Conservation (phyloP, 2,113 vertebrate genomes). For the Zosterops lateralis region DNA sequence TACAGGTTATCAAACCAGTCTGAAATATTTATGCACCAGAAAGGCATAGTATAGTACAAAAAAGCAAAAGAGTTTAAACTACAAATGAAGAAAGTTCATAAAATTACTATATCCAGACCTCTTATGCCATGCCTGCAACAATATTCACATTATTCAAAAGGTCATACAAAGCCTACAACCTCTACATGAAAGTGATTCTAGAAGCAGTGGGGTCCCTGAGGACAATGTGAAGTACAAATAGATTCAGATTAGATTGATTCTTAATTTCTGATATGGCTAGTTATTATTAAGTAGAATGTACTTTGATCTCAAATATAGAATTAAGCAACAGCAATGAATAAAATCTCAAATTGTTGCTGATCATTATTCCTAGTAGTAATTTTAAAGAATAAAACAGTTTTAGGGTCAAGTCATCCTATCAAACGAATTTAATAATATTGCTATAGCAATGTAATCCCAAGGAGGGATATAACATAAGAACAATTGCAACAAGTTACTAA, state of each 20-base stretch:
- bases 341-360: background rate
- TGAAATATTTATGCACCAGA: background rate
- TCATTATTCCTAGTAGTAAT: background rate
- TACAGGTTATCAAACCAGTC: background rate
- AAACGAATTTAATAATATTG: background rate
- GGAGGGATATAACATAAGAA: background rate
- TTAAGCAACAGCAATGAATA: background rate
- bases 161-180: background rate
- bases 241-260: background rate
- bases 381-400: background rate
- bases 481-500: background rate
- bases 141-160: background rate
- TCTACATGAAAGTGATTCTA: background rate
- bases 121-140: background rate
- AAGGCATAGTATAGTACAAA: background rate
- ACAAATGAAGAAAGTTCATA: background rate
- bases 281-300: background rate
- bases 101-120: background rate
- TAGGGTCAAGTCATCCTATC: background rate
- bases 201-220: background rate
- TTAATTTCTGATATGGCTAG: background rate
- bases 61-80: constrained; percentile 1
- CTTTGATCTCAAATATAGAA: background rate
- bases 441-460: background rate
- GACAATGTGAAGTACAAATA: background rate